Percentiles rank a stretch among this genome's conserved stretches.
phyloP scores from a whole-genome alignment of 2,888 invertebrate species.

The Tachystola acroxantha region DNA sequence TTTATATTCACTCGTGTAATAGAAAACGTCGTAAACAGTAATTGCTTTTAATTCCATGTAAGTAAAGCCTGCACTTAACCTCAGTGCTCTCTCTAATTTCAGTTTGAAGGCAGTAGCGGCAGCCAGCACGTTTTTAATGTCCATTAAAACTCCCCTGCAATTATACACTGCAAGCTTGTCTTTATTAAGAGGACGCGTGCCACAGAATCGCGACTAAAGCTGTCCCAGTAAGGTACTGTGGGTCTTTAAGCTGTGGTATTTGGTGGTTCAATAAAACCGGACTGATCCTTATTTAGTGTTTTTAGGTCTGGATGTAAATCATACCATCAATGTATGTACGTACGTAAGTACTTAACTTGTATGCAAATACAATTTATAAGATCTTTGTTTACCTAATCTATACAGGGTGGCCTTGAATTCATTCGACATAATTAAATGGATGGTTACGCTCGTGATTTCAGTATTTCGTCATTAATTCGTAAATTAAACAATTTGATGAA shows the following conservation, averaged over 20 bases:
- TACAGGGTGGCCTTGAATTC: too few relatives aligned
- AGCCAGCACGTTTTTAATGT: constrained; percentile 44
- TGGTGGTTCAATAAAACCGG: not conserved
- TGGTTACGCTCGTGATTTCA: too few relatives aligned
- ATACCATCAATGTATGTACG: too few relatives aligned
- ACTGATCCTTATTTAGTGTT: not conserved
- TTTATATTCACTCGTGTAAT: too few relatives aligned
- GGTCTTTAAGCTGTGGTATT: not conserved
- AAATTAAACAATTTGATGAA: too few relatives aligned
- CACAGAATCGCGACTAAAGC: not conserved
- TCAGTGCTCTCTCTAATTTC: constrained; percentile 22
- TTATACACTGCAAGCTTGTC: constrained; percentile 34
- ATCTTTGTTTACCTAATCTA: too few relatives aligned
- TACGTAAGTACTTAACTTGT: too few relatives aligned
- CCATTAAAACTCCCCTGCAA: constrained; percentile 45
- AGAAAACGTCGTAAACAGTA: too few relatives aligned
- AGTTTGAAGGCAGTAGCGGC: constrained; percentile 22
- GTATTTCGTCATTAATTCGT: too few relatives aligned
- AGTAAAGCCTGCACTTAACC: not conserved
- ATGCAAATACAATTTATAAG: too few relatives aligned
- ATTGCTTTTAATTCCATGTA: too few relatives aligned
- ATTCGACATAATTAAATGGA: too few relatives aligned
- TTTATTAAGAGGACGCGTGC: constrained; percentile 31
- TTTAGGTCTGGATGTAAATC: not conserved
- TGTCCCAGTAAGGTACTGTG: not conserved